These are phyloP conservation scores for Manis javanica DNA, from an alignment of 2,797 vertebrate genomes.

Conservation along the genomic window DNA sequence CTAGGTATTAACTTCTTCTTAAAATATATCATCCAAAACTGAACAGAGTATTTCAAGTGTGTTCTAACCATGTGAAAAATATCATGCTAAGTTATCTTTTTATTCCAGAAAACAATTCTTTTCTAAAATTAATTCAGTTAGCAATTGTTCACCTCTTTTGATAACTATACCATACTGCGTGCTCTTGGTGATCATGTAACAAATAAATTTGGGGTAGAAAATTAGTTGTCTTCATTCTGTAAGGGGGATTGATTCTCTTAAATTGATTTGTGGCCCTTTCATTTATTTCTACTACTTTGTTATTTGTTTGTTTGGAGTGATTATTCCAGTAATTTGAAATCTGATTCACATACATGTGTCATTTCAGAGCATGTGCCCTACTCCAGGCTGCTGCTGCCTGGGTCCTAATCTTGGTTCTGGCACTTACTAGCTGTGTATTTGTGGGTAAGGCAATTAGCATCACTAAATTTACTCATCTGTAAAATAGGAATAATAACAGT, in stretches of 20 bases:
- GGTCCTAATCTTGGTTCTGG: not conserved
- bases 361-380: not conserved
- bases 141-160: not conserved
- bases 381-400: not conserved
- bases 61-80: not conserved
- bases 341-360: fast-evolving
- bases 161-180: not conserved
- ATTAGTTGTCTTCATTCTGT: not conserved
- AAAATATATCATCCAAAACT: not conserved
- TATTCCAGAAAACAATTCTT: not conserved
- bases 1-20: not conserved
- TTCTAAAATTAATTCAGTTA: not conserved
- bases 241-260: not conserved
- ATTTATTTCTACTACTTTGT: not conserved
- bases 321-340: not conserved
- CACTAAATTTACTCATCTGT: not conserved
- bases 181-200: not conserved
- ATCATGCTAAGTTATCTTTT: not conserved
- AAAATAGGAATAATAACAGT: not conserved
- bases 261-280: not conserved
- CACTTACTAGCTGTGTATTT: not conserved
- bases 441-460: not conserved
- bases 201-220: not conserved
- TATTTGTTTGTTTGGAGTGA: not conserved
- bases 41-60: not conserved